A percentile compares a stretch with the other conserved stretches of the same genome.
These are phyloP conservation scores for Drosophila tsacasi DNA, from an alignment of 1,140 invertebrate genomes.

Conservation along the genomic window DNA sequence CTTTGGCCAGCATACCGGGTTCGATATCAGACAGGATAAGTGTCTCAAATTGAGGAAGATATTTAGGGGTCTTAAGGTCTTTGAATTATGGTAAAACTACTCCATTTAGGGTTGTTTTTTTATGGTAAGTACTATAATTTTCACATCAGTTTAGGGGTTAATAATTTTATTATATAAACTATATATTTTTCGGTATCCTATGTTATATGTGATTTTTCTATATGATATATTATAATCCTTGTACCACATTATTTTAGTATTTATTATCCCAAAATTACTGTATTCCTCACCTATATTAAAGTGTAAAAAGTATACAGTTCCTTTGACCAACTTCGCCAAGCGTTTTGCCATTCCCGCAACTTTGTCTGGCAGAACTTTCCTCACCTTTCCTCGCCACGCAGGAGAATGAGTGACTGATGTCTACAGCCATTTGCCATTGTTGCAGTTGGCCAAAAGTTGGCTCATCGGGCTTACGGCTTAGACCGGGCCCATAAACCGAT, in stretches of 20 bases:
- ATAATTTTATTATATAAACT: not conserved
- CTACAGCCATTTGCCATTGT: constrained; percentile 43
- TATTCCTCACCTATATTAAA: constrained; percentile 7
- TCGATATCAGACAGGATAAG: constrained; percentile 6
- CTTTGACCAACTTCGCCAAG: constrained; percentile 19
- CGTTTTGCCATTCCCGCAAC: constrained; percentile 27
- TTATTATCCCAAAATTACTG: not conserved
- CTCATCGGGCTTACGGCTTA: constrained; percentile 59
- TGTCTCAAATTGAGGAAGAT: not conserved
- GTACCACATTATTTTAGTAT: not conserved
- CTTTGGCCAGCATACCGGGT: not conserved
- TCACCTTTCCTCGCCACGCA: constrained; percentile 22
- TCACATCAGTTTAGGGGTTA: no score
- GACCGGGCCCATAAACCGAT: constrained; percentile 66
- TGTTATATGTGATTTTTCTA: no score
- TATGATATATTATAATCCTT: not conserved
- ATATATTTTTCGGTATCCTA: no score
- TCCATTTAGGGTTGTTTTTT: not conserved
- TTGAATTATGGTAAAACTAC: not conserved
- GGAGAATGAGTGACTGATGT: constrained; percentile 27
- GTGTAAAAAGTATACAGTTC: constrained; percentile 8
- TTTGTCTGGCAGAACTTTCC: constrained; percentile 39
- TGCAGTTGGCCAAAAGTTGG: constrained; percentile 59
- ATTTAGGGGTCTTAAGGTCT: not conserved
- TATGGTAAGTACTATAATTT: no score